Percentiles rank a stretch among this genome's conserved stretches.
These are phyloP conservation scores for Tiliacea citrago DNA, from an alignment of 2,888 invertebrate genomes.

Conservation along the genomic window DNA sequence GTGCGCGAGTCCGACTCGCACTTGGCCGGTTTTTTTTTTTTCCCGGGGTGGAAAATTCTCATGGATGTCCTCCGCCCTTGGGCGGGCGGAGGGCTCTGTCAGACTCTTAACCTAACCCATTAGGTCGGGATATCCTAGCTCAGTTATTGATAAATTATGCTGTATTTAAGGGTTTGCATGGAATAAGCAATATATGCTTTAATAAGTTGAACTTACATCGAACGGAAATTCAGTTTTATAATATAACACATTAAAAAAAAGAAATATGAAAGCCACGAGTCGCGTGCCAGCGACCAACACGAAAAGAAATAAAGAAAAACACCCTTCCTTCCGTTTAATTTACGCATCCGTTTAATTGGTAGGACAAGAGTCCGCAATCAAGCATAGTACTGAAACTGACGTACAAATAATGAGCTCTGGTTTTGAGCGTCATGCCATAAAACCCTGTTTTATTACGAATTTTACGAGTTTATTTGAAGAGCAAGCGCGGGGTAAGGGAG, in stretches of 20 bases:
- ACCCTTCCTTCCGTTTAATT: constrained; percentile 72
- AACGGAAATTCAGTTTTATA: not conserved
- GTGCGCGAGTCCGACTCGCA: too few relatives aligned
- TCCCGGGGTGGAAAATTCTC: too few relatives aligned
- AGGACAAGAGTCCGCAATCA: constrained; percentile 75
- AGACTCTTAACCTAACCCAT: too few relatives aligned
- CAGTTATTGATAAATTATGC: too few relatives aligned
- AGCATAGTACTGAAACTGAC: constrained; percentile 71
- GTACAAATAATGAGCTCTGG: constrained; percentile 76
- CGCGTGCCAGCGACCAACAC: constrained; percentile 38
- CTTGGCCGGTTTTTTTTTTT: too few relatives aligned
- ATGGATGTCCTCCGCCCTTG: too few relatives aligned
- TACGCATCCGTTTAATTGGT: constrained; percentile 75
- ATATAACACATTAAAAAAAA: not conserved
- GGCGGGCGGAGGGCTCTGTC: too few relatives aligned
- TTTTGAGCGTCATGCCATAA: constrained; percentile 72
- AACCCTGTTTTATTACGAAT: constrained; percentile 75
- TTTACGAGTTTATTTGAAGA: constrained; percentile 79
- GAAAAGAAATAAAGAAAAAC: constrained; percentile 64
- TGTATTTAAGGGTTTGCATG: too few relatives aligned
- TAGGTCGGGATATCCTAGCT: too few relatives aligned
- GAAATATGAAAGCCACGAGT: constrained; percentile 9
- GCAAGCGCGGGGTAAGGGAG: constrained; percentile 62
- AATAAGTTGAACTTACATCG: not conserved
- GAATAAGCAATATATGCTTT: not conserved